Evolutionary conservation across 2,113 vertebrate genomes (phyloP), one percentile per base, ranked within the genome.

Genomic region (Protomyctophum bolini): DNA sequence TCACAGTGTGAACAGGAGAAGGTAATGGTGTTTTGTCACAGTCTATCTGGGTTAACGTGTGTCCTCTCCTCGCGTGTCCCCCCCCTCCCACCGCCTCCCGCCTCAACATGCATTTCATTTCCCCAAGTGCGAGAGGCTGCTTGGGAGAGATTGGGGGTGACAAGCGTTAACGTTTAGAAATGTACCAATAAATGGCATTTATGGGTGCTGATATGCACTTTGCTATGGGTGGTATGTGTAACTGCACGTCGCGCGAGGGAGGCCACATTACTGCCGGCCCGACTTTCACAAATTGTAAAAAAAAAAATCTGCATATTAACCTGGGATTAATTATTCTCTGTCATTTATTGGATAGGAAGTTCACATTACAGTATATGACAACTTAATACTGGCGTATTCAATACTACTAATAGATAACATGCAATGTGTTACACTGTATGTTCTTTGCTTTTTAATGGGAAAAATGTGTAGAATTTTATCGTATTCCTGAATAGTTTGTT

Each of bases 161-260:
- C 94, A 95, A 94, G 92, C 92, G 91, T 93, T 95, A 94, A 93
- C 92, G 91, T 94, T 93, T 92, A 94, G 89, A 94, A 94, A 95
- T 94, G 93, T 92, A 93, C 85, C 91, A 90, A 91, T 92, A 92
- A 92, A 92, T 89, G 83, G 85, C 85, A 83, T 89, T 92, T 87
- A 92, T 91, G 77, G 75, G 72, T 87, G 83, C 89, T 91, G 87
- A 88, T 90, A 77, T 87, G 85, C 76, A 84, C 85, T 88, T 90
- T 83, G 70, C 64, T 76, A 21, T 21, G 87, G 77, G 14, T 82
- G 83, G 83, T 70, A 79, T 67, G 80, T 50, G 80, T 50, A 58
- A 21, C 58, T 47, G 21, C 9, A 49, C 33, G 11, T 14, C 33
- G 10, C 33, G 33, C 33, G 33, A 3, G 33, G 33, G 33, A 3